Evolutionary conservation across 2,113 vertebrate genomes (phyloP), one percentile per base, ranked within the genome.

Genomic region (Nanorana parkeri): DNA sequence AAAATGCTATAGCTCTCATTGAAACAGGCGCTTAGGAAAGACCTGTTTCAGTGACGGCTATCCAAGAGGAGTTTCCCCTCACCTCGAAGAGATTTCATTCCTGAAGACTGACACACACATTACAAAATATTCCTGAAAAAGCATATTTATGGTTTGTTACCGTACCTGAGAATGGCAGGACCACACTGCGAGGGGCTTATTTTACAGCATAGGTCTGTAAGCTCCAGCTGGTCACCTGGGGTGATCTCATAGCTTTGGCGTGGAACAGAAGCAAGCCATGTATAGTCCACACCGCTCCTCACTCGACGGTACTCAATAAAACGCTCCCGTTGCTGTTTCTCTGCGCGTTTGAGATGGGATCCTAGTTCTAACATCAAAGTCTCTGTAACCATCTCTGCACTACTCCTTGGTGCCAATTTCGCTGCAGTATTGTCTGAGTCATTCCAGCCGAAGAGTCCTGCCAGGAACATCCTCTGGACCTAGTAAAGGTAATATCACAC

Each of bases 351-450:
- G 73, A 95, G 89, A 86, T 92, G 92, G 65, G 92, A 90, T 51
- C 91, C 91, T 75, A 94, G 84, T 86, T 94, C 94, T 76, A 94
- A 73, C 93, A 94, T 95, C 78, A 95, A 87, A 3, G 94, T 95
- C 61, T 94, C 92, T 85, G 92, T 93, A 0, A 94, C 94, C 81
- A 94, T 67, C 84, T 95, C 94, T 77, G 91, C 88, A 0, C 87
- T 64, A 21, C 83, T 88, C 61, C 92, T 91, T 24, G 93, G 93
- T 8, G 91, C 91, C 0, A 92, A 88, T 29, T 55, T 76, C n/a
- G 24, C 16, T 26, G 65, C 21, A 58, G 64, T 64, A 0, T 56
- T 55, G 10, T 61, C 78, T 24, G 36, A 47, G 52, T 83, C 72
- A 76, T 76, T 83, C 83, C 72, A 84, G 32, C 78, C 78, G 36